phyloP scores from a whole-genome alignment of 2,888 invertebrate species.

The Spisula solida region DNA sequence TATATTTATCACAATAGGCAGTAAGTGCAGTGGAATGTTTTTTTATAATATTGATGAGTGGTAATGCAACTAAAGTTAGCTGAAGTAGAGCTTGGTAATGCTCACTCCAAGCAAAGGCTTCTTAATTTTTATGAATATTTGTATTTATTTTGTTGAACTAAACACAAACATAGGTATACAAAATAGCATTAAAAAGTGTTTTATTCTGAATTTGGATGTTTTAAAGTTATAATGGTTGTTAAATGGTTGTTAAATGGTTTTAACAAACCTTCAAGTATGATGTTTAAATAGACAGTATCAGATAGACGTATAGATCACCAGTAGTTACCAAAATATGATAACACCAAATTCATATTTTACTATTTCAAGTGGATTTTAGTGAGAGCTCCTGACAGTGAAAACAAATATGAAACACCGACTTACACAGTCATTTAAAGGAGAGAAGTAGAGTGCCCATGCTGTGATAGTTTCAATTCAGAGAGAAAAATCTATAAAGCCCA shows the following conservation, averaged over 20 bases:
- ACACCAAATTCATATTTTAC: slow-evolving; percentile 29
- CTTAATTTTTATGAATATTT: not conserved
- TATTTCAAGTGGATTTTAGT: slow-evolving; percentile 24
- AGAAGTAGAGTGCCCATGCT: not conserved
- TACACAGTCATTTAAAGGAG: slow-evolving; percentile 1
- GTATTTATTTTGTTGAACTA: not conserved
- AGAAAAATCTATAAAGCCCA: slow-evolving; percentile 20
- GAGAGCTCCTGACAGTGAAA: not conserved
- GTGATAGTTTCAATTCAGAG: not conserved
- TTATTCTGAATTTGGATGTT: not conserved
- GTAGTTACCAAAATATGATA: slow-evolving; percentile 22
- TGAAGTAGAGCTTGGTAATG: not conserved
- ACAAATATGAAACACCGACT: not conserved
- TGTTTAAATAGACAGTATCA: not conserved
- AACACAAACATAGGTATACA: not conserved
- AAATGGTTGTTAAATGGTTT: slow-evolving; percentile 2
- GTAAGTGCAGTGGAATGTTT: not conserved
- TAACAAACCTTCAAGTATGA: not conserved
- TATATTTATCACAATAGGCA: slow-evolving; percentile 1
- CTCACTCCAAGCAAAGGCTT: not conserved
- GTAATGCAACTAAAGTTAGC: not conserved
- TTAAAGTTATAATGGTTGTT: not conserved
- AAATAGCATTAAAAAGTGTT: not conserved
- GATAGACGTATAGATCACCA: slow-evolving; percentile 8
- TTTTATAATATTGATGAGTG: not conserved